Evolutionary conservation across 2,113 vertebrate species (phyloP).

Genomic region (Dermatemys mawii): DNA sequence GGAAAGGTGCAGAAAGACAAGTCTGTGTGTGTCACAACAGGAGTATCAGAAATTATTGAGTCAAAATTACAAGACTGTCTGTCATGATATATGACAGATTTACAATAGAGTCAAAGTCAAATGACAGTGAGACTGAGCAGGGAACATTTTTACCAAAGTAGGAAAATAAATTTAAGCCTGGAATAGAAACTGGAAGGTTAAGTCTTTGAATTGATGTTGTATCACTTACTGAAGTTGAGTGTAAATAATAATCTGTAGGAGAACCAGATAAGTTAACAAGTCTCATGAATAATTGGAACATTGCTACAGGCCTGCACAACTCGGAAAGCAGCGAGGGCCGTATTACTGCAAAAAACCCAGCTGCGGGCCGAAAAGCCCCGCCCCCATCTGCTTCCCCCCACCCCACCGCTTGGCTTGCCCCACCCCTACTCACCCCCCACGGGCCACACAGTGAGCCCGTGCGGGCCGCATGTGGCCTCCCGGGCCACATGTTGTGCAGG

Average conservation of each 20-base stretch:
- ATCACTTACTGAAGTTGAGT: constrained; percentile 20
- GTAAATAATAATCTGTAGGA: constrained; percentile 37
- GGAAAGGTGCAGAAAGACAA: constrained; percentile 66
- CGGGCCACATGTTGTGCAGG: too few species aligned
- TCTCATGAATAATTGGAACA: constrained; percentile 44
- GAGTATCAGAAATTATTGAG: constrained; percentile 71
- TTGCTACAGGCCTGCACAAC: too few species aligned
- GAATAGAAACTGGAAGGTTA: constrained; percentile 15
- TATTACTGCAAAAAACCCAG: too few species aligned
- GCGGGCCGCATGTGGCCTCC: too few species aligned
- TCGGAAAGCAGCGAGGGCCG: too few species aligned
- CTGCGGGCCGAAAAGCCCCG: too few species aligned
- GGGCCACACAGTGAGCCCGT: too few species aligned
- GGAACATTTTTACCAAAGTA: constrained; percentile 41
- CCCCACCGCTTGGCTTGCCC: too few species aligned
- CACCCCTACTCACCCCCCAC: too few species aligned
- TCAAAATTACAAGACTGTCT: constrained; percentile 75
- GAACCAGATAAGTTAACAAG: constrained; percentile 13
- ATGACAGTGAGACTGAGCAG: constrained; percentile 61
- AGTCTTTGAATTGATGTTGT: not conserved
- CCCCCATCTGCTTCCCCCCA: too few species aligned
- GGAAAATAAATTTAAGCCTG: not conserved
- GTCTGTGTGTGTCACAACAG: constrained; percentile 70
- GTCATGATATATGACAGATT: constrained; percentile 67
- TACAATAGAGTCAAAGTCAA: constrained; percentile 69